These are phyloP conservation scores for Karalla daura DNA, from an alignment of 2,797 vertebrate species.

Conservation along the genomic window DNA sequence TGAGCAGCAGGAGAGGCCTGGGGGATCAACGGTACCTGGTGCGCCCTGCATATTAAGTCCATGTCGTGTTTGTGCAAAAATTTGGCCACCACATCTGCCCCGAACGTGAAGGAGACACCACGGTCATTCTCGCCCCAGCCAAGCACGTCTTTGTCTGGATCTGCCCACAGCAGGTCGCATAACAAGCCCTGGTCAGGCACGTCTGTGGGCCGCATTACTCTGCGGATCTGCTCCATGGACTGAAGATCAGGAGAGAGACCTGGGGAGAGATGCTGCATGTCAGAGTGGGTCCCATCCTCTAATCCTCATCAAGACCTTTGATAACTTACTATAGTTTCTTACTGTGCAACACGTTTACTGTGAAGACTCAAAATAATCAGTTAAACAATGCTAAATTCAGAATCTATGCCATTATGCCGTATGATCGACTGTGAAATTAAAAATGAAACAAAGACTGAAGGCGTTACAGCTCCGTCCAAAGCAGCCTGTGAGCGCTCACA, in stretches of 20 bases:
- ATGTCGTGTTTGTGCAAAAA: conserved; percentile 90
- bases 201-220: conserved; percentile 88
- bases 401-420: too few species aligned
- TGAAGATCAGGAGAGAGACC: conserved; percentile 86
- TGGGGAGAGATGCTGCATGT: conserved; percentile 14
- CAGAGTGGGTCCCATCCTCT: background rate
- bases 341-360: too few species aligned
- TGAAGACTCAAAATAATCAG: too few species aligned
- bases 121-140: conserved; percentile 89
- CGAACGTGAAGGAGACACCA: conserved; percentile 87
- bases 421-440: too few species aligned
- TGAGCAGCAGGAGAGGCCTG: background rate
- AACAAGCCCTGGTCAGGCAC: conserved; percentile 87
- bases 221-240: conserved; percentile 88
- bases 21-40: conserved; percentile 78
- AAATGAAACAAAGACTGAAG: too few species aligned
- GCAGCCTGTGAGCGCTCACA: too few species aligned
- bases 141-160: conserved; percentile 87
- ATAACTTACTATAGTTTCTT: accelerated
- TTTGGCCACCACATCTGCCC: conserved; percentile 88
- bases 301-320: background rate
- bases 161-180: conserved; percentile 88
- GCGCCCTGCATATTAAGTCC: conserved; percentile 90
- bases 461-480: too few species aligned
- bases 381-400: too few species aligned